Base-by-base conservation (phyloP, 2,888 invertebrate genomes). In the Pseudococcus viburni region DNA sequence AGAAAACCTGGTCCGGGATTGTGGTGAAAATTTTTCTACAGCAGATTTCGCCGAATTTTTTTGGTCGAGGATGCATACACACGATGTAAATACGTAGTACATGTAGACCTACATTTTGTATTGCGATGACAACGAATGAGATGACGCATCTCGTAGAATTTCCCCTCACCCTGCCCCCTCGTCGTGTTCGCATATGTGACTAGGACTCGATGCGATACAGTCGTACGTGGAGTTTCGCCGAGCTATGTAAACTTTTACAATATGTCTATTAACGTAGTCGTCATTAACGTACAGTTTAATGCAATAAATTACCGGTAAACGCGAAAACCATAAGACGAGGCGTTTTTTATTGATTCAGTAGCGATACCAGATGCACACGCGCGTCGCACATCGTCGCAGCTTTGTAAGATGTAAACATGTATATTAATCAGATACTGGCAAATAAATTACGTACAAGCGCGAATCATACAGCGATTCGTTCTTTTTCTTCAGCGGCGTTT, bases 171-270 rank as follows among this genome's bases (percentile, higher is more conserved):
- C 4, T 33, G 26, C 12, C 51, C 17, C 15, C 51, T 6, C 17
- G 9, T 1, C 12, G 1, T 46, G 15, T 51, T 11, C 1, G 15
- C 15, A 55, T n/a, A n/a, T n/a, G n/a, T 55, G 26, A 33, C 26
- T 33, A 33, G 26, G 26, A 2, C 26, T 33, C 26, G 26, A 3
- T 33, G 26, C 26, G 1, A 33, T 3, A 33, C 26, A 55, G n/a
- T 55, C 12, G 68, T 19, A 64, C 26, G 68, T 68, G 0, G 64
- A 73, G 73, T 73, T 73, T 73, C 73, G 15, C 73, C 33, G 33
- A 73, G 33, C 73, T 73, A 73, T 73, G 73, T 73, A 73, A 73
- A 73, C 73, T 73, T 73, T 33, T 73, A 73, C 73, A 73, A 73
- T 73, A 73, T 73, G 73, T 73, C 73, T 73, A 33, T 73, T 73